phyloP scores from a whole-genome alignment of 2,113 vertebrate genomes.

The Antechinus stuartii region DNA sequence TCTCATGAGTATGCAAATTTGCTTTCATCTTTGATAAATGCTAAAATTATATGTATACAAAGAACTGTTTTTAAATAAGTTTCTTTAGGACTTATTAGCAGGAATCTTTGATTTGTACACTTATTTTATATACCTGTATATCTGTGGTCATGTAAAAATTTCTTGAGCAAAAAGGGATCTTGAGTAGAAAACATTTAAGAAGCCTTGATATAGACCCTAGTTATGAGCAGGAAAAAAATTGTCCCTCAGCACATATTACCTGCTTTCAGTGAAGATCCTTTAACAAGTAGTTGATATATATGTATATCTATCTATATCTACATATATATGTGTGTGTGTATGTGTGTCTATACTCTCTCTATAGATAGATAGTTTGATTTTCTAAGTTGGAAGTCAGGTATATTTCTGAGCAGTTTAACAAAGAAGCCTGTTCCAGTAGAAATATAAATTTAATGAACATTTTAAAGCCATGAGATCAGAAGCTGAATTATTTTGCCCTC shows the following conservation, averaged over 20 bases:
- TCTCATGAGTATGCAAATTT: no score
- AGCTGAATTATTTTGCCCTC: conserved; percentile 27
- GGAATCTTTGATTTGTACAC: no score
- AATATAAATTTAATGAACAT: conserved; percentile 13
- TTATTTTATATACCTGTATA: no score
- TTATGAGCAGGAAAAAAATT: not conserved
- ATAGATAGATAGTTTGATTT: conserved; percentile 10
- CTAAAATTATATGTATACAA: no score
- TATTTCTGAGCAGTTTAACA: not conserved
- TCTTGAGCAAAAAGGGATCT: no score
- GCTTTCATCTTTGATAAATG: no score
- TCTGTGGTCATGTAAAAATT: no score
- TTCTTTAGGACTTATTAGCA: no score
- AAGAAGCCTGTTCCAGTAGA: conserved; percentile 38
- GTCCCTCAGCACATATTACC: not conserved
- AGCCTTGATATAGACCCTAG: not conserved
- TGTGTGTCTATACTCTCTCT: no score
- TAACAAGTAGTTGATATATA: conserved; percentile 19
- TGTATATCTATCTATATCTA: not conserved
- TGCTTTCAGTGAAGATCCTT: conserved; percentile 16
- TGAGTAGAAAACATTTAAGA: no score
- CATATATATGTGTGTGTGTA: no score
- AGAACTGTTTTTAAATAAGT: no score
- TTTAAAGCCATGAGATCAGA: conserved; percentile 28
- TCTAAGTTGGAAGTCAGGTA: conserved; percentile 25